These are phyloP conservation scores for Apteryx mantelli DNA, from an alignment of 2,113 vertebrate species.

Conservation along the genomic window DNA sequence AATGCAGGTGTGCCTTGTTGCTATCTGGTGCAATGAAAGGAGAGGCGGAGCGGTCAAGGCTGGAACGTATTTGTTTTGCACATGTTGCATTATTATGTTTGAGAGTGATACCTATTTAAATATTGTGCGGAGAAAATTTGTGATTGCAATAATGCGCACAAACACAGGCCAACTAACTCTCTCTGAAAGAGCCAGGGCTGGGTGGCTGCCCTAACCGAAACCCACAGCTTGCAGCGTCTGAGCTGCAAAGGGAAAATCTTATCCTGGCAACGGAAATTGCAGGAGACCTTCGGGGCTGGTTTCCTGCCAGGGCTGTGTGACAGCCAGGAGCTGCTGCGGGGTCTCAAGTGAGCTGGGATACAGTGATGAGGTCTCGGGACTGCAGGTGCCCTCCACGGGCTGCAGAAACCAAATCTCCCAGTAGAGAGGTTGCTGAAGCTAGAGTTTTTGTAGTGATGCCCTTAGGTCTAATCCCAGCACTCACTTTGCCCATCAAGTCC, in stretches of 20 bases:
- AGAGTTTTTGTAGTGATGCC: neutral
- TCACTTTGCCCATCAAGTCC: neutral
- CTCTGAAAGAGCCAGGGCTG: neutral
- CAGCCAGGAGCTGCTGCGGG: too few species aligned
- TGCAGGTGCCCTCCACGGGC: neutral
- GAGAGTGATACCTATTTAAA: neutral
- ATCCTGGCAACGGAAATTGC: neutral
- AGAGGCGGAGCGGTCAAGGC: neutral
- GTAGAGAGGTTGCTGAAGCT: neutral
- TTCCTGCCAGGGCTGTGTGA: too few species aligned
- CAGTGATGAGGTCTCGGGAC: neutral
- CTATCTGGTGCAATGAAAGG: neutral
- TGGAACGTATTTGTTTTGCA: fast-evolving
- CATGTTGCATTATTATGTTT: neutral
- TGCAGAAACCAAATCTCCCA: neutral
- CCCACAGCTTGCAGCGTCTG: neutral
- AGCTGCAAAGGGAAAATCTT: neutral
- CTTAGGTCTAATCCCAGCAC: neutral
- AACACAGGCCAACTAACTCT: neutral
- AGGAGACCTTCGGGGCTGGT: neutral
- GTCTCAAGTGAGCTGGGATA: neutral
- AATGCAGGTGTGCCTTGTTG: neutral
- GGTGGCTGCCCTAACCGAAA: fast-evolving
- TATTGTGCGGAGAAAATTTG: neutral
- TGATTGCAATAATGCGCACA: neutral